These are phyloP conservation scores for Metalampra italica DNA, from an alignment of 2,888 invertebrate genomes.

Conservation along the genomic window DNA sequence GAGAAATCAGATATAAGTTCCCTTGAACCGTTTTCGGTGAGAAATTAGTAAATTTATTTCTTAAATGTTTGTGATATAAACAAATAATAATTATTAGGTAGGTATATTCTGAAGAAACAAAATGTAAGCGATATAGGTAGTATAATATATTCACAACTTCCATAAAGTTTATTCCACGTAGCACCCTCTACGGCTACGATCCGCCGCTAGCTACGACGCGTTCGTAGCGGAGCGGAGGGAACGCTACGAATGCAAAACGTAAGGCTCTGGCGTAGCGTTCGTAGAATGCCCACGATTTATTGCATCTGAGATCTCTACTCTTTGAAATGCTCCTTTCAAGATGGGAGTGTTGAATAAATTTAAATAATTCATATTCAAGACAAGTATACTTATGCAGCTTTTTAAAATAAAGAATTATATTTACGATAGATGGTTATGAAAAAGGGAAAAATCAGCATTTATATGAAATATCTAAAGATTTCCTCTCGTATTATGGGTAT, in stretches of 20 bases:
- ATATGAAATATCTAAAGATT: too few relatives aligned
- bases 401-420: too few relatives aligned
- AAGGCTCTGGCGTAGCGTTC: not conserved
- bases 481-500: too few relatives aligned
- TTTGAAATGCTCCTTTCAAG: not conserved
- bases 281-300: not conserved
- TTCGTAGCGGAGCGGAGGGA: not conserved
- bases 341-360: not conserved
- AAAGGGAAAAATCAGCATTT: too few relatives aligned
- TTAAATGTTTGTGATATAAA: too few relatives aligned
- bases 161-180: not conserved
- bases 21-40: too few relatives aligned
- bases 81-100: too few relatives aligned
- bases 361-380: not conserved
- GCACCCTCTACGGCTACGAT: not conserved
- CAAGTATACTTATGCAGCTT: not conserved
- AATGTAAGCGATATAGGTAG: too few relatives aligned
- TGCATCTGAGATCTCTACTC: not conserved
- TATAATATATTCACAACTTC: not conserved
- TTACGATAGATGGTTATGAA: too few relatives aligned
- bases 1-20: too few relatives aligned
- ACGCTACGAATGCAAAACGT: conserved; percentile 2
- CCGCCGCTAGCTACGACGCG: not conserved
- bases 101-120: not conserved
- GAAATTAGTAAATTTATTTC: too few relatives aligned